Evolutionary conservation across 1,140 invertebrate genomes (phyloP), one percentile per base, ranked within the genome.

Genomic region (Zophobas morio): DNA sequence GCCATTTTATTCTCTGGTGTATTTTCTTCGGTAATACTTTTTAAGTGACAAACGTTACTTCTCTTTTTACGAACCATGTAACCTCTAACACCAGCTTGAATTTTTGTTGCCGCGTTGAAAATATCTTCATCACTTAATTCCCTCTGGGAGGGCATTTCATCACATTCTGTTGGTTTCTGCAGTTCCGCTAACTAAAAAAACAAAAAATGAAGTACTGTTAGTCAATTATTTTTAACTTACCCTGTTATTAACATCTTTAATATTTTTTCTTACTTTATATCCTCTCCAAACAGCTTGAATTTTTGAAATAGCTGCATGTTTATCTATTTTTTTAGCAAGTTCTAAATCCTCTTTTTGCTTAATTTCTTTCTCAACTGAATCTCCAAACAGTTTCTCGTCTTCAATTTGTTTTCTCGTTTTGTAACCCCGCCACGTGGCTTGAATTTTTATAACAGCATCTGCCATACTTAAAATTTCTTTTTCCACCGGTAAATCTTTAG

Each of bases 11-110:
- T 42, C 6, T 73, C 39, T 39, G 56, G 6, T 0, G 51, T 8
- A 36, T n/a, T 39, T 54, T 72, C 72, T 76, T 71, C 74, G 20
- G 63, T 56, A 37, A 74, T 63, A 63, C 66, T 71, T 2, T 39
- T 53, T 72, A 76, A 49, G 0, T 70, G 34, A 35, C 3, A 35
- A 32, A 6, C 73, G 5, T 76, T 75, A 47, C 33, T 35, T 42
- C 60, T 40, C 56, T 89, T 87, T 81, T 92, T 92, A 32, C 92
- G 85, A 5, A 90, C 89, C n/a, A 92, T 85, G 82, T 89, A 93
- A 5, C 92, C 92, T 1, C 92, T 86, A 5, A 93, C 88, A 3
- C 90, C 89, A 0, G 93, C 92, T 83, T 94, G 93, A 75, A 94
- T 94, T 85, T 92, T 93, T 1, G 90, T 90, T 1, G 92, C 92